phyloP scores from a whole-genome alignment of 2,797 vertebrate genomes.

The Macropus fuliginosus region DNA sequence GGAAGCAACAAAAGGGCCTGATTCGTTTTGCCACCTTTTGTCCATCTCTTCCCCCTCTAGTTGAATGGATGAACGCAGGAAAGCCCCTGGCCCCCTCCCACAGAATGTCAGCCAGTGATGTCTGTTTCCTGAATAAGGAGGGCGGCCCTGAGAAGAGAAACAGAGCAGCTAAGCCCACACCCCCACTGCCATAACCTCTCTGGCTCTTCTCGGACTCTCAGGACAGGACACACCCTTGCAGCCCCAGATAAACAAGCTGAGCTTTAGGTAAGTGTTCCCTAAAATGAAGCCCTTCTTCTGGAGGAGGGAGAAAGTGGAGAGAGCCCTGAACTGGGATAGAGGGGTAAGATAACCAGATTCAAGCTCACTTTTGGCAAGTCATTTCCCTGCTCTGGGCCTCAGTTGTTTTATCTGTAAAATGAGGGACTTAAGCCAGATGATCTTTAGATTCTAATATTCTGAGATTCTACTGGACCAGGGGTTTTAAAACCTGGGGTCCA shows the following conservation, averaged over 20 bases:
- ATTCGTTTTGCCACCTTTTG: background rate
- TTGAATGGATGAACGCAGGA: conserved; percentile 70
- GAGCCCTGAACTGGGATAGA: background rate
- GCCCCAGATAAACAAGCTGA: background rate
- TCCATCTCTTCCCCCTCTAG: conserved; percentile 68
- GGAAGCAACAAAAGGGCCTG: background rate
- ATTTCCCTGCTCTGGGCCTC: background rate
- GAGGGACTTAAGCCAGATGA: background rate
- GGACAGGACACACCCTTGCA: background rate
- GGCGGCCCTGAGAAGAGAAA: conserved; percentile 29
- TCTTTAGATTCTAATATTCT: background rate
- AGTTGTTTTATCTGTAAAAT: background rate
- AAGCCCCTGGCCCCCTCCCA: conserved; percentile 60
- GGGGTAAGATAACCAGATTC: background rate
- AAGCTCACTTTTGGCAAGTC: background rate
- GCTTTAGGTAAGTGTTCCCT: conserved; percentile 55
- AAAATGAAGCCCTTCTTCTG: background rate
- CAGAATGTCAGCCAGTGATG: conserved; percentile 61
- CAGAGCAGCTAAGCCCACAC: conserved; percentile 13
- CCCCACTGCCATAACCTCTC: background rate
- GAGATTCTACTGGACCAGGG: background rate
- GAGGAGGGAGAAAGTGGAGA: background rate
- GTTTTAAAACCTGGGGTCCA: background rate
- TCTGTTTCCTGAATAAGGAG: conserved; percentile 62
- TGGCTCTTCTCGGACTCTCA: conserved; percentile 15